Evolutionary conservation across 1,140 invertebrate genomes (phyloP).

Genomic region (Matsumurasca onukii): DNA sequence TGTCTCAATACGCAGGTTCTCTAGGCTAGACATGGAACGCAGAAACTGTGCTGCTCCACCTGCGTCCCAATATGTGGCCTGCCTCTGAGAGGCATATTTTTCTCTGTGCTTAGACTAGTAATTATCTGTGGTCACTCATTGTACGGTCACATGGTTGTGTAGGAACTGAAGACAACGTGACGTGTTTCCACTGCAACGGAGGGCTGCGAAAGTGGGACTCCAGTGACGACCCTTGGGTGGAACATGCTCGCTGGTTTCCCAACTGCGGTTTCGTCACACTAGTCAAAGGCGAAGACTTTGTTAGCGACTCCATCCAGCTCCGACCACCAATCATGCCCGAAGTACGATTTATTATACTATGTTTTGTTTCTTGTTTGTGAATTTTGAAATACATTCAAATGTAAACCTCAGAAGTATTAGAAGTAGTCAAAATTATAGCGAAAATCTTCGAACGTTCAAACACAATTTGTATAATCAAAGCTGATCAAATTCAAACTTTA

Average conservation of each 20-base stretch:
- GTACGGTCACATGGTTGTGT: slow-evolving; percentile 38
- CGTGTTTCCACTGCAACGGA: slow-evolving; percentile 91
- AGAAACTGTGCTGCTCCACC: too few relatives aligned
- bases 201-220: slow-evolving; percentile 83
- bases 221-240: slow-evolving; percentile 83
- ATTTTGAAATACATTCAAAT: not conserved
- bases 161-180: slow-evolving; percentile 69
- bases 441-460: too few relatives aligned
- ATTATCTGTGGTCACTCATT: too few relatives aligned
- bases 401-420: not conserved
- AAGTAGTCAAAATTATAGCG: too few relatives aligned
- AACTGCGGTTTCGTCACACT: slow-evolving; percentile 76
- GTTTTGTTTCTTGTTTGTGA: slow-evolving; percentile 8
- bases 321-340: slow-evolving; percentile 17
- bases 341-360: too few relatives aligned
- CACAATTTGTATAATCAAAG: too few relatives aligned
- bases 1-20: too few relatives aligned
- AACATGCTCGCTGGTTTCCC: slow-evolving; percentile 89
- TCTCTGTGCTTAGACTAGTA: too few relatives aligned
- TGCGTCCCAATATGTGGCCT: too few relatives aligned
- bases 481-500: not conserved
- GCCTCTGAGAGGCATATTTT: too few relatives aligned
- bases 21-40: too few relatives aligned
- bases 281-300: slow-evolving; percentile 76
- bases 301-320: slow-evolving; percentile 49